Evolutionary conservation across 2,797 vertebrate species (phyloP).

Genomic region (Lepilemur septentrionalis): DNA sequence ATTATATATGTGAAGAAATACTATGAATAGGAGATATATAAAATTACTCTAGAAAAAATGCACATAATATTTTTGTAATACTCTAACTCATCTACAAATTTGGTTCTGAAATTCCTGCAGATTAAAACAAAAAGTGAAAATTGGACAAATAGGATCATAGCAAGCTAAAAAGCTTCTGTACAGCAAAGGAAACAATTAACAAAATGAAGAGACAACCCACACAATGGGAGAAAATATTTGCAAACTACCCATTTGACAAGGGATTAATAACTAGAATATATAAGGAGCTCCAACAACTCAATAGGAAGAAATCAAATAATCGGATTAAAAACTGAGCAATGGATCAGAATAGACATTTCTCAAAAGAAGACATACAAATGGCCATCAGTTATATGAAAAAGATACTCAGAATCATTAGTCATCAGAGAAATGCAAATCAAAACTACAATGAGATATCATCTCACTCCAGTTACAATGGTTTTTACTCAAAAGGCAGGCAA

Average conservation of each 20-base stretch:
- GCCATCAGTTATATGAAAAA: not conserved
- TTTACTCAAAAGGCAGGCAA: not conserved
- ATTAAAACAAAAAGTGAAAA: slow-evolving; percentile 18
- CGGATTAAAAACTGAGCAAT: not conserved
- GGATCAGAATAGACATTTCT: not conserved
- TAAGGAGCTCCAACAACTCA: not conserved
- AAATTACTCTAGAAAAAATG: slow-evolving; percentile 19
- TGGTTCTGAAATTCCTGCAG: slow-evolving; percentile 8
- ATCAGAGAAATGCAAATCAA: not conserved
- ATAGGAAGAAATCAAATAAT: not conserved
- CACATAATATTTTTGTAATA: not conserved
- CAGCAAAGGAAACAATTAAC: not conserved
- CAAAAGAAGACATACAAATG: not conserved
- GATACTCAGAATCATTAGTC: not conserved
- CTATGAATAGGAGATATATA: not conserved
- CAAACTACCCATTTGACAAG: not conserved
- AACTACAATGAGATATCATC: not conserved
- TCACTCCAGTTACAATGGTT: not conserved
- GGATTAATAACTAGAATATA: not conserved
- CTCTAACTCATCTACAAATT: not conserved
- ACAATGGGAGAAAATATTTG: not conserved
- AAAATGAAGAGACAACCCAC: not conserved
- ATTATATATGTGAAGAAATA: not conserved
- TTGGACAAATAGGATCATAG: not conserved
- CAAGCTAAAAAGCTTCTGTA: not conserved